Evolutionary conservation across 2,113 vertebrate species (phyloP), one percentile per base, ranked within the genome.

Genomic region (Neopipo cinnamomea): DNA sequence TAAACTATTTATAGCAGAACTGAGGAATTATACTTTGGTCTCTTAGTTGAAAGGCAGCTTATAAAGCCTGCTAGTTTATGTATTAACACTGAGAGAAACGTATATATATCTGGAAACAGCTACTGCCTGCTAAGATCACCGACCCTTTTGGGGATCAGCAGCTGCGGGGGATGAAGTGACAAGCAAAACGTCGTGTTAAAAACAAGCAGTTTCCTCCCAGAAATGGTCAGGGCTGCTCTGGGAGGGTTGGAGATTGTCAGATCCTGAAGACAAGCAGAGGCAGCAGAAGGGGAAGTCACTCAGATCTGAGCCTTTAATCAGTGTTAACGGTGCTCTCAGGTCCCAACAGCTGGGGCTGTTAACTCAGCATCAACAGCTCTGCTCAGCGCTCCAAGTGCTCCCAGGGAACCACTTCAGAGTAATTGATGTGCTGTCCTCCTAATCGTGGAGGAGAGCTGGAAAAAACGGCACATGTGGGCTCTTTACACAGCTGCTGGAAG

Each of bases 171-270:
- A 37, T 33, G 78, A 66, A 61, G 74, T 63, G 55, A 46, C 41
- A 30, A 67, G 62, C 47, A 33, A 37, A 77, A 13, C 0, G 0
- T 28, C 0, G 0, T 1, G 7, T 18, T 58, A 39, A 76, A 71
- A 65, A 17, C 5, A 25, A 72, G 24, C 3, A 2, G 39, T 22
- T 78, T 28, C 56, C 30, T 11, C 61, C 12, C 59, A 46, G 41
- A 3, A 41, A 77, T 39, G 56, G 47, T 21, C 47, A 12, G 66
- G 5, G 5, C 12, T 73, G 33, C 18, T 71, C 27, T 47, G 21
- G 17, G 71, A 47, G 50, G 15, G 11, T 35, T 47, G 35, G 74
- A 50, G 31, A 12, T 16, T 39, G 53, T 27, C 42, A 49, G 37
- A 9, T 52, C 12, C 49, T 53, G 44, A 49, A 75, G 44, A 68